phyloP scores from a whole-genome alignment of 2,797 vertebrate genomes.

The Pseudocheirus occidentalis region DNA sequence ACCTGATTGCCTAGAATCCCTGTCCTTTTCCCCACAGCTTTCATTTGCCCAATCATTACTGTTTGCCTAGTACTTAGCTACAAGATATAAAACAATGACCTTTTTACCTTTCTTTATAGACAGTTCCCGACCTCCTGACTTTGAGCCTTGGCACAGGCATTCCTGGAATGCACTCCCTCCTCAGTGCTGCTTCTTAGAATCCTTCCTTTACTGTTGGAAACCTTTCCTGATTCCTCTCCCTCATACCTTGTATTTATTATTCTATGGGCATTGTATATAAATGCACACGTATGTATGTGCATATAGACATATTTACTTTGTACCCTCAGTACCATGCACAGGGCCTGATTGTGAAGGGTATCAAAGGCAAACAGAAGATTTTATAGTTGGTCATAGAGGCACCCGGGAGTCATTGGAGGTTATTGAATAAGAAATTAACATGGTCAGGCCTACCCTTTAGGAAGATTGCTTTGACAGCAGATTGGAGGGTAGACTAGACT shows the following conservation, averaged over 20 bases:
- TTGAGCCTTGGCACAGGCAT: neutral
- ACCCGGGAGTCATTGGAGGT: neutral
- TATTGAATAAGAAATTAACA: neutral
- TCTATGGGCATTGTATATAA: too few species aligned
- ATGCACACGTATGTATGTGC: too few species aligned
- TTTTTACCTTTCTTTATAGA: neutral
- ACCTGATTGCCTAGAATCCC: neutral
- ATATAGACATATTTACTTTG: neutral
- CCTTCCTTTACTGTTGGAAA: too few species aligned
- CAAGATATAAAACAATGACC: neutral
- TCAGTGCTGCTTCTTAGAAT: neutral
- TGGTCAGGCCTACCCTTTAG: too few species aligned
- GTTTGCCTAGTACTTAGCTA: neutral
- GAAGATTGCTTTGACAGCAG: too few species aligned
- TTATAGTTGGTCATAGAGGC: neutral
- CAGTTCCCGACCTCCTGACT: neutral
- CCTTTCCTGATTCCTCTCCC: too few species aligned
- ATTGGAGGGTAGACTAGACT: too few species aligned
- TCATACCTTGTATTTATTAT: too few species aligned
- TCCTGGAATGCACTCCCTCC: neutral
- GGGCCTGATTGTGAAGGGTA: neutral
- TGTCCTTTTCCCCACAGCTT: neutral
- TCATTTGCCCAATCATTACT: neutral
- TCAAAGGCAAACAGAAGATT: neutral
- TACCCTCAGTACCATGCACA: too few species aligned